Evolutionary conservation across 2,113 vertebrate genomes (phyloP).

Genomic region (Sakesphorus luctuosus): DNA sequence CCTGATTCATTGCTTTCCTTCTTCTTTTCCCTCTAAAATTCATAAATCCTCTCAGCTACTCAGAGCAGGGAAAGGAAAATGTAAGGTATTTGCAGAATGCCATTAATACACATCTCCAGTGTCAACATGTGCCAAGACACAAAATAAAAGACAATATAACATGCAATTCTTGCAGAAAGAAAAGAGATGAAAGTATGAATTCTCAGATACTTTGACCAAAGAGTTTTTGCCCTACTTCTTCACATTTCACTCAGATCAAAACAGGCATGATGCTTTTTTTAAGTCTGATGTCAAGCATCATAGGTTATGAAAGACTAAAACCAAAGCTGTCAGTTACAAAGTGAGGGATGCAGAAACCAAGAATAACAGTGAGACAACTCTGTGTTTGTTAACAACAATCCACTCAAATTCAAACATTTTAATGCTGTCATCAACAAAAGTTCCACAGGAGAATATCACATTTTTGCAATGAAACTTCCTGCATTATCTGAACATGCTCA

Average conservation of each 20-base stretch:
- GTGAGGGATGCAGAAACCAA: background rate
- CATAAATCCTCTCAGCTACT: background rate
- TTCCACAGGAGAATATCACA: background rate
- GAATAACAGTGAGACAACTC: background rate
- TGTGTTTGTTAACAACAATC: background rate
- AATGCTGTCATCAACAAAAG: background rate
- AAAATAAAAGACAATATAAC: background rate
- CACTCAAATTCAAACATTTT: background rate
- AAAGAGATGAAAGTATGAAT: background rate
- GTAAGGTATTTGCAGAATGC: background rate
- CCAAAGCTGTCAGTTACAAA: background rate
- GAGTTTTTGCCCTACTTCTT: conserved; percentile 28
- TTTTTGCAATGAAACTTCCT: background rate
- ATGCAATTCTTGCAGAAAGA: background rate
- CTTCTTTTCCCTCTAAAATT: background rate
- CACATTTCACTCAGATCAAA: conserved; percentile 8
- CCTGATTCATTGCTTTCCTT: background rate
- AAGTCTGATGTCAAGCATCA: conserved; percentile 17
- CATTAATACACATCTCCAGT: background rate
- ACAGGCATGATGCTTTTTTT: background rate
- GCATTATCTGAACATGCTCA: background rate
- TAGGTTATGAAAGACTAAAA: conserved; percentile 13
- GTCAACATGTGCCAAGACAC: background rate
- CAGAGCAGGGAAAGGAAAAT: background rate
- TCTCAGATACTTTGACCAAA: background rate